Conservation (phyloP, 2,888 invertebrate genomes). For the Hirtodrosophila trivittata region DNA sequence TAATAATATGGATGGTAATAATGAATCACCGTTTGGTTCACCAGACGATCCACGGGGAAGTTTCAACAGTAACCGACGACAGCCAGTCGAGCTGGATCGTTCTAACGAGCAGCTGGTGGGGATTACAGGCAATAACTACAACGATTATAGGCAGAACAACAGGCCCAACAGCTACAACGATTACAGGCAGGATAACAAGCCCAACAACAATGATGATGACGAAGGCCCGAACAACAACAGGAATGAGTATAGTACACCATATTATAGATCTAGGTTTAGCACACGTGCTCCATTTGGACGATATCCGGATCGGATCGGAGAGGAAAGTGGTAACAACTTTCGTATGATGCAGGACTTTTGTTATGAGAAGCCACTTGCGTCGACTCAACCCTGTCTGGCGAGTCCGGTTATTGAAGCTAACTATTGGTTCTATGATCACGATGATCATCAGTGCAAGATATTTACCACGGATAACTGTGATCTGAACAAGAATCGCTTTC, state of each 20-base stretch:
- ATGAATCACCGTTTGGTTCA: not conserved
- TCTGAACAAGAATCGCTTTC: conserved; percentile 74
- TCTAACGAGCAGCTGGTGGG: conserved; percentile 49
- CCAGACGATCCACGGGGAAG: conserved; percentile 5
- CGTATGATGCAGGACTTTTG: conserved; percentile 71
- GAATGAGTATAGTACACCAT: conserved; percentile 28
- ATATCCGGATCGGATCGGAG: conserved; percentile 22
- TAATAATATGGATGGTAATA: conserved; percentile 5
- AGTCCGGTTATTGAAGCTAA: conserved; percentile 59
- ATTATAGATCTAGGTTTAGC: conserved; percentile 7
- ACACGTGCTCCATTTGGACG: conserved; percentile 44
- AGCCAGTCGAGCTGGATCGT: conserved; percentile 22
- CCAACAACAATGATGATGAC: conserved; percentile 7
- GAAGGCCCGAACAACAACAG: conserved; percentile 6
- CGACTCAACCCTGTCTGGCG: conserved; percentile 53
- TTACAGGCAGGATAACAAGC: conserved; percentile 2
- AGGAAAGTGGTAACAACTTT: conserved; percentile 39
- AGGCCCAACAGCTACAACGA: conserved; percentile 10
- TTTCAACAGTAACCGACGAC: conserved; percentile 19
- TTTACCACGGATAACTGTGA: conserved; percentile 80
- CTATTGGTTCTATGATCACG: conserved; percentile 80
- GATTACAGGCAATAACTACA: conserved; percentile 14
- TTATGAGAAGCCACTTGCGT: conserved; percentile 63
- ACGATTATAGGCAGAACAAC: conserved; percentile 9
- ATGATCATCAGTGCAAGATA: conserved; percentile 71